Conservation (phyloP, 2,888 invertebrate genomes). For the Catocala sponsa region DNA sequence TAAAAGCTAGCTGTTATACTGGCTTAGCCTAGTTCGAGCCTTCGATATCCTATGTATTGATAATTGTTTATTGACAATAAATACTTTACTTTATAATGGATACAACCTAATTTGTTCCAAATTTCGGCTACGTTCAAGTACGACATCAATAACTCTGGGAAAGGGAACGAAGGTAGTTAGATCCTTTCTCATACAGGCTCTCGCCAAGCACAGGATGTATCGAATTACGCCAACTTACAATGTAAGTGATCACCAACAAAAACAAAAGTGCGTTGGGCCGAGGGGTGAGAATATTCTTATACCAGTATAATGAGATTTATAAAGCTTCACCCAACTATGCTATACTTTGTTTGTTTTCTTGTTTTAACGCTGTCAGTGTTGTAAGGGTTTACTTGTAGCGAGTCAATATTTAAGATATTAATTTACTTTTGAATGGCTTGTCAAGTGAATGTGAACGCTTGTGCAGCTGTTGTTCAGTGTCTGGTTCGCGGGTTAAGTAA, state of each 20-base stretch:
- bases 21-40: too few relatives aligned
- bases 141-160: slow-evolving; percentile 12
- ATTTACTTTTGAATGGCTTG: too few relatives aligned
- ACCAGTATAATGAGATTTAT: slow-evolving; percentile 78
- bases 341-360: slow-evolving; percentile 24
- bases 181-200: slow-evolving; percentile 49
- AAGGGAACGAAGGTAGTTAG: slow-evolving; percentile 33
- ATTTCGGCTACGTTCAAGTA: background rate
- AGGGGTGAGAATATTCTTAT: slow-evolving; percentile 84
- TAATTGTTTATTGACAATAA: too few relatives aligned
- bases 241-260: slow-evolving; percentile 84
- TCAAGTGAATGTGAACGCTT: too few relatives aligned
- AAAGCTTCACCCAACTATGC: slow-evolving; percentile 82
- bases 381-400: slow-evolving; percentile 30
- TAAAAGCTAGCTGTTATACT: too few relatives aligned
- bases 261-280: slow-evolving; percentile 66
- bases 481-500: too few relatives aligned
- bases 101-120: background rate
- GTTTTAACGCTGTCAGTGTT: slow-evolving; percentile 46
- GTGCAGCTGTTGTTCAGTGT: too few relatives aligned
- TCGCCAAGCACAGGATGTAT: slow-evolving; percentile 83
- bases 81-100: too few relatives aligned
- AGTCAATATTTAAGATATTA: background rate
- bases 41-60: too few relatives aligned
- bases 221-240: slow-evolving; percentile 80